Percentiles rank a stretch among this genome's conserved stretches.
These are phyloP conservation scores for Battus philenor DNA, from an alignment of 1,140 invertebrate genomes.

Conservation along the genomic window DNA sequence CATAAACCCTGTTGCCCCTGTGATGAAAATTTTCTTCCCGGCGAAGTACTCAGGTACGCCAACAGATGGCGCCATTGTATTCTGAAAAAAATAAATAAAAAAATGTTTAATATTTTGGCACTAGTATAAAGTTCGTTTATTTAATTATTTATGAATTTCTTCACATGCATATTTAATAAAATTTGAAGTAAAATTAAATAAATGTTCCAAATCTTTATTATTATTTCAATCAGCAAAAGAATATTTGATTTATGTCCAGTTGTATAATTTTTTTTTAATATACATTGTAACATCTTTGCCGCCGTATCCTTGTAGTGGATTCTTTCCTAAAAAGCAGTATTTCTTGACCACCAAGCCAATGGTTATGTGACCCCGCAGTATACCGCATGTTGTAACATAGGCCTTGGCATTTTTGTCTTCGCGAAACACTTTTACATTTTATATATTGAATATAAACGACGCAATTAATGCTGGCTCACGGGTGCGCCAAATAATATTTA, in stretches of 20 bases:
- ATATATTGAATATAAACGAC: conserved; percentile 16
- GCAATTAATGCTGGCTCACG: conserved; percentile 3
- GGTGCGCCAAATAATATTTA: not conserved
- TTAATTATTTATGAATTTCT: no score
- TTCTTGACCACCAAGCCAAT: conserved; percentile 6
- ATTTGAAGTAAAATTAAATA: no score
- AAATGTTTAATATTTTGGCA: no score
- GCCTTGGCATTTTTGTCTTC: conserved; percentile 17
- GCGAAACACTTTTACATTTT: conserved; percentile 17
- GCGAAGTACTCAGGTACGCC: conserved; percentile 57
- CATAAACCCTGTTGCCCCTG: conserved; percentile 86
- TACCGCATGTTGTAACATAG: not conserved
- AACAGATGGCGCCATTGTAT: conserved; percentile 48
- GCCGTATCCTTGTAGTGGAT: not conserved
- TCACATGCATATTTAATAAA: no score
- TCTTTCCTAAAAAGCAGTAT: not conserved
- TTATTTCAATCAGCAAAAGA: no score
- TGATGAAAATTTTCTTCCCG: conserved; percentile 71
- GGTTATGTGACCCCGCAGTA: not conserved
- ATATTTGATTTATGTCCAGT: no score
- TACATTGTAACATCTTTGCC: not conserved
- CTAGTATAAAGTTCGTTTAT: no score
- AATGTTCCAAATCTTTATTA: no score
- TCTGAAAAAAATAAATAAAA: no score
- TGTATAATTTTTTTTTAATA: no score